Conservation (phyloP, 2,797 vertebrate genomes). For the Chiroxiphia lanceolata region DNA sequence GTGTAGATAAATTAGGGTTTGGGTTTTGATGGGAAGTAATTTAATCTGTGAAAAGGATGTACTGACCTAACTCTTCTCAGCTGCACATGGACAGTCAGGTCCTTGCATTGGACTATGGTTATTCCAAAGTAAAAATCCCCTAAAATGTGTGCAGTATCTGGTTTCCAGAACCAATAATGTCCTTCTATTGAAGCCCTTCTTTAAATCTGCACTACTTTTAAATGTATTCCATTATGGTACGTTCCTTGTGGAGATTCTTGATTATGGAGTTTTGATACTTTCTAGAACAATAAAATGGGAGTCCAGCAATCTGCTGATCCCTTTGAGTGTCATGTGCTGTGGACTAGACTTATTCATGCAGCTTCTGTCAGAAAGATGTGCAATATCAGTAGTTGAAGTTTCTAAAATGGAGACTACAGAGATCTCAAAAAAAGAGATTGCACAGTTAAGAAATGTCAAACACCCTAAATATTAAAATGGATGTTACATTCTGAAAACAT, state of each 20-base stretch:
- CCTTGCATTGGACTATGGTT: neutral
- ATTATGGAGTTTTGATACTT: neutral
- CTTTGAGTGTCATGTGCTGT: accelerated
- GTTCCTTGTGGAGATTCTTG: neutral
- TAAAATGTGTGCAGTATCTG: neutral
- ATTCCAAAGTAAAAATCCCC: neutral
- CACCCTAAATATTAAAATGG: neutral
- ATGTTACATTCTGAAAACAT: neutral
- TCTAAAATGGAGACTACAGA: neutral
- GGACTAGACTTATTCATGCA: neutral
- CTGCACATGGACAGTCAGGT: neutral
- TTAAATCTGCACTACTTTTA: neutral
- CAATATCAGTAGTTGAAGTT: accelerated
- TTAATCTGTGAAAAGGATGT: neutral
- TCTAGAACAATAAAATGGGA: neutral
- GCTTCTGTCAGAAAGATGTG: neutral
- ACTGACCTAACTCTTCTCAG: neutral
- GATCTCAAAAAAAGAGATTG: neutral
- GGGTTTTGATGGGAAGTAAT: neutral
- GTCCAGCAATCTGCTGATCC: neutral
- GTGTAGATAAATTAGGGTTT: neutral
- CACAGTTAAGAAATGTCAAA: neutral
- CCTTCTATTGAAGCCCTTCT: neutral
- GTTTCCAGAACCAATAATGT: neutral
- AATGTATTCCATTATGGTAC: neutral